A percentile compares a stretch with the other conserved stretches of the same genome.
phyloP scores from a whole-genome alignment of 92 coral and sea anemone species.

The Actinernus sp. region DNA sequence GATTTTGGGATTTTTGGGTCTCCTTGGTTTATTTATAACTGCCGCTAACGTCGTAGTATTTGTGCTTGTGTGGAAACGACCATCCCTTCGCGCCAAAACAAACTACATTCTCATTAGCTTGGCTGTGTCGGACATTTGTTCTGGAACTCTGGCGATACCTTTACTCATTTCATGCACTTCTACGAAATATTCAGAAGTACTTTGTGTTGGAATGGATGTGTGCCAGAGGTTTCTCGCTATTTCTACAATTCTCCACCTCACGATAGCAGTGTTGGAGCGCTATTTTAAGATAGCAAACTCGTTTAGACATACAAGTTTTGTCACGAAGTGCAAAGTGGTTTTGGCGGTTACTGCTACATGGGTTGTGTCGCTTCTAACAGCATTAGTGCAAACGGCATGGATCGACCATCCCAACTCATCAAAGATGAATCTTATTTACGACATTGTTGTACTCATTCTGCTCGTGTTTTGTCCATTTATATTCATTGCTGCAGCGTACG shows the following conservation, averaged over 20 bases:
- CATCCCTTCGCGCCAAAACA: constrained; percentile 26
- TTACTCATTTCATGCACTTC: constrained; percentile 31
- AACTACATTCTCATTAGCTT: constrained; percentile 46
- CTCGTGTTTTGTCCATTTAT: constrained; percentile 44
- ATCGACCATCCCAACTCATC: not conserved
- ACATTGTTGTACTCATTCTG: constrained; percentile 14
- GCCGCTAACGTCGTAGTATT: constrained; percentile 36
- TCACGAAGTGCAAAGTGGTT: constrained; percentile 28
- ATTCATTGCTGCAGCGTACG: constrained; percentile 24
- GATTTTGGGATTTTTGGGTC: constrained; percentile 23
- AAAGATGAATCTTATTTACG: constrained; percentile 12
- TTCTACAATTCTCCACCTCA: constrained; percentile 70
- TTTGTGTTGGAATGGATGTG: constrained; percentile 77
- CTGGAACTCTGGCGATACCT: constrained; percentile 45
- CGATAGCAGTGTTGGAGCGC: constrained; percentile 56
- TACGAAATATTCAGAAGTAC: not conserved
- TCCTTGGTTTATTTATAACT: constrained; percentile 29
- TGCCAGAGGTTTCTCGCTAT: constrained; percentile 73
- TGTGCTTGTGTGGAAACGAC: constrained; percentile 3
- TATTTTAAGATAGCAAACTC: constrained; percentile 66
- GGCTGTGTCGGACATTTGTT: constrained; percentile 45
- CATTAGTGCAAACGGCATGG: constrained; percentile 50
- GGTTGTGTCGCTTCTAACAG: constrained; percentile 32
- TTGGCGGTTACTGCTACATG: constrained; percentile 19
- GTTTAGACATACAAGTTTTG: constrained; percentile 35